Conservation (phyloP, 2,797 vertebrate genomes). For the Halcyon leucocephala region DNA sequence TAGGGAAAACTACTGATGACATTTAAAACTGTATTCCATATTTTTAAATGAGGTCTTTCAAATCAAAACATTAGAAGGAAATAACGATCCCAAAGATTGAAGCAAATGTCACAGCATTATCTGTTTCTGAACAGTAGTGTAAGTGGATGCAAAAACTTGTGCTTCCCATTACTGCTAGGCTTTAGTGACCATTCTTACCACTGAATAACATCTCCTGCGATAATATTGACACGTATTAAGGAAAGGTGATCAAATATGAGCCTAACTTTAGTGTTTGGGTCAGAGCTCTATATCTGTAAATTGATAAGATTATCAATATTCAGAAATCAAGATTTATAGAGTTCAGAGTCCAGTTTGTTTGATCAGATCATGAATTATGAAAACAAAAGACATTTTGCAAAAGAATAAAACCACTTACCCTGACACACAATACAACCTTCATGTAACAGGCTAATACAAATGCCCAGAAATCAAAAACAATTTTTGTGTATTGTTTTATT, state of each 20-base stretch:
- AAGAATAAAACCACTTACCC: conserved; percentile 11
- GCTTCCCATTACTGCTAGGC: background rate
- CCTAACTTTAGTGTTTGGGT: background rate
- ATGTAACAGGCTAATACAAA: background rate
- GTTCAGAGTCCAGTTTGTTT: conserved; percentile 25
- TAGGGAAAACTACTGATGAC: background rate
- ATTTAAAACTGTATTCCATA: background rate
- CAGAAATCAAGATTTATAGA: conserved; percentile 19
- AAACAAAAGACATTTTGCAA: conserved; percentile 27
- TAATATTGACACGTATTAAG: background rate
- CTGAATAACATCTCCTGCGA: background rate
- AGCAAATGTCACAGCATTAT: background rate
- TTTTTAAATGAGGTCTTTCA: background rate
- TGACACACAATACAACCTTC: background rate
- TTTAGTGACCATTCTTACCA: background rate
- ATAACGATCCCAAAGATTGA: background rate
- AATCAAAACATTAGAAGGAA: background rate
- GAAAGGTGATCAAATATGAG: background rate
- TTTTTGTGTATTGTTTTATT: background rate
- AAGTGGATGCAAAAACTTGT: background rate
- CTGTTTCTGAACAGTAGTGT: background rate
- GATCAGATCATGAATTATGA: conserved; percentile 53
- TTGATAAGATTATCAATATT: conserved; percentile 58
- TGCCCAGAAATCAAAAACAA: background rate
- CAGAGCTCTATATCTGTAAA: background rate